Conservation (phyloP, 2,797 vertebrate species). For the Phoebastria nigripes region DNA sequence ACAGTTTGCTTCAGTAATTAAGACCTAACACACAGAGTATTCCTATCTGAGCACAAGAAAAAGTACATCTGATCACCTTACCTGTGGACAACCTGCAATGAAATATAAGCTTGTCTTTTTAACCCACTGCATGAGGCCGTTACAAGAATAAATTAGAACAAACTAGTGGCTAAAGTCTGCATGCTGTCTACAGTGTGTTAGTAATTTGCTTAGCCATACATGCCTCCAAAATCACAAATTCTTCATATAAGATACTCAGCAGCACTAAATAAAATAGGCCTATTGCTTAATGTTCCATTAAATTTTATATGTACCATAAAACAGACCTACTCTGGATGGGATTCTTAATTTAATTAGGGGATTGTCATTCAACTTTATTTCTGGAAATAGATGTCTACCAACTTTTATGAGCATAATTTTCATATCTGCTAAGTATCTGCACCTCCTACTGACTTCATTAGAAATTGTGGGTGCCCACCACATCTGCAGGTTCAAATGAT, state of each 20-base stretch:
- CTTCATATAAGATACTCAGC: not conserved
- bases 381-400: not conserved
- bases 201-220: not conserved
- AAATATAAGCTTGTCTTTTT: not conserved
- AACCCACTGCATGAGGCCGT: not conserved
- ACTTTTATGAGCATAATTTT: not conserved
- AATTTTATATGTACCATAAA: not conserved
- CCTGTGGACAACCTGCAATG: not conserved
- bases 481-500: not conserved
- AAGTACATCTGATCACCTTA: not conserved
- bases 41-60: not conserved
- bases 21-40: not conserved
- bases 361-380: not conserved
- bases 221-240: not conserved
- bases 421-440: not conserved
- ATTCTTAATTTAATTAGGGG: slow-evolving; percentile 4
- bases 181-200: not conserved
- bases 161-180: not conserved
- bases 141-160: not conserved
- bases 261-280: not conserved
- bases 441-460: not conserved
- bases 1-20: not conserved
- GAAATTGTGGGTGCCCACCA: not conserved
- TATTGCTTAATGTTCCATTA: not conserved
- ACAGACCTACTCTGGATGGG: not conserved